These are phyloP conservation scores for Coelopa frigida DNA, from an alignment of 1,140 invertebrate species.

Conservation along the genomic window DNA sequence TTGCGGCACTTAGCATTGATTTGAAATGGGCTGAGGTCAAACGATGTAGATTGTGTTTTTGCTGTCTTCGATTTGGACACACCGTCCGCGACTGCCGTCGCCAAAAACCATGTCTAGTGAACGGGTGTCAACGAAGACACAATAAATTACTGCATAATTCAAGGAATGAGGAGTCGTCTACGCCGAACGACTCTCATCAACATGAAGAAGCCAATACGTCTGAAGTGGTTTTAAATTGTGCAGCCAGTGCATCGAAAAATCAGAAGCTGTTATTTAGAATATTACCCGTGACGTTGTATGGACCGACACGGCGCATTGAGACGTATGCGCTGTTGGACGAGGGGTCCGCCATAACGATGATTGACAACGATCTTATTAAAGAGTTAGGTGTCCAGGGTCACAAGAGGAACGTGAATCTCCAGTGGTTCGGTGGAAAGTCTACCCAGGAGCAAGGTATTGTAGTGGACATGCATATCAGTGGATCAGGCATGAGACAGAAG, in stretches of 20 bases:
- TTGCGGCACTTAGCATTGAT: too few relatives aligned
- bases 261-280: neutral
- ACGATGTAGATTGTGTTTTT: too few relatives aligned
- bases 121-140: neutral
- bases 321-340: conserved; percentile 8
- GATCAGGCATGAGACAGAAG: neutral
- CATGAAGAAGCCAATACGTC: neutral
- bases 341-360: conserved; percentile 6
- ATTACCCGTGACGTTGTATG: conserved; percentile 16
- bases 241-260: neutral
- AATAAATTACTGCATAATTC: conserved; percentile 4
- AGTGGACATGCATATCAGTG: neutral
- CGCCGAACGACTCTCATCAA: neutral
- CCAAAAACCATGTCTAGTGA: neutral
- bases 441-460: neutral
- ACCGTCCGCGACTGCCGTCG: neutral
- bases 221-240: neutral
- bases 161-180: neutral
- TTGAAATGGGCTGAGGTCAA: too few relatives aligned
- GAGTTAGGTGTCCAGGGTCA: neutral
- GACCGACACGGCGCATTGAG: neutral
- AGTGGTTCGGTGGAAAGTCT: conserved; percentile 6
- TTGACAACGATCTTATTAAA: conserved; percentile 1
- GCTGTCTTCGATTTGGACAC: too few relatives aligned
- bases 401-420: neutral